Conservation (phyloP, 1,140 invertebrate species). For the Hormaphis cornu region DNA sequence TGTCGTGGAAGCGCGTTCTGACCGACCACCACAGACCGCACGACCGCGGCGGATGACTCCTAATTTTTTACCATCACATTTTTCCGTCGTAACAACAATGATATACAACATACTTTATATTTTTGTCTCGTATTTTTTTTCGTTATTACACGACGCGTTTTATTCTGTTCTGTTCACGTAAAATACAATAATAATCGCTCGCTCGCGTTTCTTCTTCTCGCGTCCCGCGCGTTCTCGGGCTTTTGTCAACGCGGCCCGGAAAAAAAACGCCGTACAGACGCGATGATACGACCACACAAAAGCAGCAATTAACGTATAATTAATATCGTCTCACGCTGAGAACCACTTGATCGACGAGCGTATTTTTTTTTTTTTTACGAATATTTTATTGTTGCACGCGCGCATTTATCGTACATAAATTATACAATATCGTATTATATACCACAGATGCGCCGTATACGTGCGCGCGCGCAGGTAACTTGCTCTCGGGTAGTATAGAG, state of each 20-base stretch:
- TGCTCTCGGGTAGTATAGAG: too few species aligned
- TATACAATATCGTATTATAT: not conserved
- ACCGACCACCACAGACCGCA: too few species aligned
- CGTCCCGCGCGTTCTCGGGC: too few species aligned
- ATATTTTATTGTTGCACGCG: not conserved
- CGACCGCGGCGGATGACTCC: too few species aligned
- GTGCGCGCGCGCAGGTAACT: slow-evolving; percentile 3
- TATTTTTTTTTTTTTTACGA: too few species aligned
- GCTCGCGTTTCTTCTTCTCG: too few species aligned
- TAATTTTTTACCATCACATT: too few species aligned
- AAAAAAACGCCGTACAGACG: not conserved
- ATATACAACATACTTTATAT: too few species aligned
- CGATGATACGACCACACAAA: slow-evolving; percentile 5
- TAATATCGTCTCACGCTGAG: slow-evolving; percentile 29
- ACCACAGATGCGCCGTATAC: not conserved
- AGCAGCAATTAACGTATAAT: slow-evolving; percentile 28
- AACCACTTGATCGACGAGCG: slow-evolving; percentile 26
- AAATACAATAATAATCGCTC: too few species aligned
- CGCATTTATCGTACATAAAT: not conserved
- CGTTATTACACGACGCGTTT: too few species aligned
- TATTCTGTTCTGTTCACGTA: too few species aligned
- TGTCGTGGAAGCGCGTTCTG: not conserved
- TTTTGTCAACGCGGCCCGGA: not conserved
- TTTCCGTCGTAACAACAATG: too few species aligned
- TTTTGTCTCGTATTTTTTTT: not conserved